Evolutionary conservation across 1,140 invertebrate genomes (phyloP), one percentile per base, ranked within the genome.

Genomic region (Zaprionus taronus): DNA sequence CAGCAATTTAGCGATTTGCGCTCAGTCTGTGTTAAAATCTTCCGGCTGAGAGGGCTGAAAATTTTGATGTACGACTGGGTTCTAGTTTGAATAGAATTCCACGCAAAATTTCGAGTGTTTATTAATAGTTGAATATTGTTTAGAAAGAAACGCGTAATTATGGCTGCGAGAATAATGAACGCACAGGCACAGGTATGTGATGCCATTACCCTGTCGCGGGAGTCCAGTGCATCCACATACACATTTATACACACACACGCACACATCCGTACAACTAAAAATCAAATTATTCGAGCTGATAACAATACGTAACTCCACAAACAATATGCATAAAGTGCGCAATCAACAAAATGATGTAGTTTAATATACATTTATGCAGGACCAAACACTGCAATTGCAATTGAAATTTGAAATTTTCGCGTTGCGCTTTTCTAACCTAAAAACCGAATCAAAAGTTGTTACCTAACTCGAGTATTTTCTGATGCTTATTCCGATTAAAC

Each of bases 1-100:
- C 17, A 67, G 47, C 69, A 67, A 24, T 5, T 56, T 58, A 26
- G 58, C 63, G 28, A 69, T 64, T 70, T 70, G 56, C 53, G 68
- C 53, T 86, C 69, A 90, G 85, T 89, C 81, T 81, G 83, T 83
- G 79, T 89, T 91, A 81, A 87, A 91, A 91, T 91, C 84, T 91
- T 91, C 89, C 87, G 90, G 87, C 87, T 91, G 87, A 91, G 89
- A 91, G 79, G 87, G 87, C 87, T 91, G 87, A 91, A 91, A 91
- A 91, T 91, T 91, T 91, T 83, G 64, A 78, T 77, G 78, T 69
- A 74, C 72, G 71, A 55, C 79, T 76, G 51, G 49, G 62, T 72
- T 76, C 56, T 56, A 72, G 36, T 70, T 63, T 65, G 68, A 72
- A 84, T 51, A 51, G 47, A 56, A 67, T 67, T 69, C 38, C 65